Evolutionary conservation across 1,140 invertebrate species (phyloP).

Genomic region (Mesaphorura yosii): DNA sequence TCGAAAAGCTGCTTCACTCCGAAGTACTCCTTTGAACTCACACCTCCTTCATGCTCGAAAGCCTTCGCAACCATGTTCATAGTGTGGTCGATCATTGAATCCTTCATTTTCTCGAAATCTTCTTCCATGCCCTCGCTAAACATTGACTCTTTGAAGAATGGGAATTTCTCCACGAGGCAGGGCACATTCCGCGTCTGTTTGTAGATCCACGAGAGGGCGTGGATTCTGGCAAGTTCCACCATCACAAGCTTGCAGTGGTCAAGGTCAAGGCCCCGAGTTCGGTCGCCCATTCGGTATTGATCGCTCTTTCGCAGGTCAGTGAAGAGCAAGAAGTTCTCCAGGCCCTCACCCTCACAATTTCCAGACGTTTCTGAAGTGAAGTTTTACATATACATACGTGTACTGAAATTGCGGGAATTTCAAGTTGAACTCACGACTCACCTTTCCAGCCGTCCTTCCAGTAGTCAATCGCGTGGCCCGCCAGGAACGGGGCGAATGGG

Average conservation of each 20-base stretch:
- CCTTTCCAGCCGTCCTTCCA: too few relatives aligned
- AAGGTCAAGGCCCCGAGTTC: constrained; percentile 42
- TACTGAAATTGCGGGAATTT: too few relatives aligned
- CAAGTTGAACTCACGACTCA: too few relatives aligned
- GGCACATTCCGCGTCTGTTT: background rate
- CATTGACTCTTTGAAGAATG: background rate
- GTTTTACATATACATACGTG: too few relatives aligned
- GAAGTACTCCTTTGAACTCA: background rate
- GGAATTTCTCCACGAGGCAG: background rate
- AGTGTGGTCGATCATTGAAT: background rate
- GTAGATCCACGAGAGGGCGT: constrained; percentile 45
- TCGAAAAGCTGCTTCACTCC: background rate
- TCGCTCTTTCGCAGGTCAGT: constrained; percentile 45
- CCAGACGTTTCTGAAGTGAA: too few relatives aligned
- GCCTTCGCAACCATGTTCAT: background rate
- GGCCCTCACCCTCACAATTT: too few relatives aligned
- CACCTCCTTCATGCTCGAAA: background rate
- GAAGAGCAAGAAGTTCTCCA: constrained; percentile 51
- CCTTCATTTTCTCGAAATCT: background rate
- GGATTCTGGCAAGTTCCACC: constrained; percentile 50
- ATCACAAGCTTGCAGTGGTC: constrained; percentile 42
- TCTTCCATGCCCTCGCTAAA: background rate
- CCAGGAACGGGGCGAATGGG: background rate
- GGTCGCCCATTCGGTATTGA: constrained; percentile 45
- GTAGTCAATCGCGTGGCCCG: constrained; percentile 2